phyloP scores from a whole-genome alignment of 2,888 invertebrate species.

The Panopea generosa region DNA sequence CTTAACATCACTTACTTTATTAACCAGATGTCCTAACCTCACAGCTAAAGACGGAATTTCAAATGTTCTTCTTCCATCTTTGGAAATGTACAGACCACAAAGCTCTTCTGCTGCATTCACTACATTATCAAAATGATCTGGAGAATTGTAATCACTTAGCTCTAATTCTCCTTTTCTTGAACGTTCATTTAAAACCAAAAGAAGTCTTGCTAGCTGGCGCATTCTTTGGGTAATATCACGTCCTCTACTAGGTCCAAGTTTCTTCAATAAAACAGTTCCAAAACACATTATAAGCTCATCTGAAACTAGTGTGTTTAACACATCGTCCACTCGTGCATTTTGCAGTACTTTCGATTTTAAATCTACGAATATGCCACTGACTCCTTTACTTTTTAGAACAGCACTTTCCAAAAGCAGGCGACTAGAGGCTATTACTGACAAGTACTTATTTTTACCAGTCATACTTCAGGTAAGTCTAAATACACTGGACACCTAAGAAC shows the following conservation, averaged over 20 bases:
- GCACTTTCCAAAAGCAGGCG: constrained; percentile 14
- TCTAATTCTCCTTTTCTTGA: not conserved
- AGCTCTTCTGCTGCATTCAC: constrained; percentile 16
- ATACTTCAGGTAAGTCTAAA: not conserved
- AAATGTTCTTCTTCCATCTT: constrained; percentile 19
- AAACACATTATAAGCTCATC: constrained; percentile 16
- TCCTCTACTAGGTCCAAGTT: constrained; percentile 8
- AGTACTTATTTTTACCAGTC: not conserved
- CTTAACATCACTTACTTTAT: constrained; percentile 18
- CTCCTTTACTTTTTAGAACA: constrained; percentile 1
- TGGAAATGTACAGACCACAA: constrained; percentile 16
- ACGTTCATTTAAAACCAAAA: not conserved
- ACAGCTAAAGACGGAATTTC: constrained; percentile 15
- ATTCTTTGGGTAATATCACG: constrained; percentile 10
- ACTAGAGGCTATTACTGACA: constrained; percentile 12
- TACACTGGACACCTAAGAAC: constrained; percentile 2
- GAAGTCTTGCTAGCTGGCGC: constrained; percentile 10
- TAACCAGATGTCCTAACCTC: constrained; percentile 14
- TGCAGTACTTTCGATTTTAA: constrained; percentile 7
- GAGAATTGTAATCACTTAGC: constrained; percentile 9
- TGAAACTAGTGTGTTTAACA: constrained; percentile 5
- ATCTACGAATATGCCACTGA: constrained; percentile 1
- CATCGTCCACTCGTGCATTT: constrained; percentile 7
- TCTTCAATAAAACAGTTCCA: constrained; percentile 15
- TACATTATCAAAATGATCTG: constrained; percentile 13